phyloP scores from a whole-genome alignment of 2,888 invertebrate genomes.

The Polia nebulosa region DNA sequence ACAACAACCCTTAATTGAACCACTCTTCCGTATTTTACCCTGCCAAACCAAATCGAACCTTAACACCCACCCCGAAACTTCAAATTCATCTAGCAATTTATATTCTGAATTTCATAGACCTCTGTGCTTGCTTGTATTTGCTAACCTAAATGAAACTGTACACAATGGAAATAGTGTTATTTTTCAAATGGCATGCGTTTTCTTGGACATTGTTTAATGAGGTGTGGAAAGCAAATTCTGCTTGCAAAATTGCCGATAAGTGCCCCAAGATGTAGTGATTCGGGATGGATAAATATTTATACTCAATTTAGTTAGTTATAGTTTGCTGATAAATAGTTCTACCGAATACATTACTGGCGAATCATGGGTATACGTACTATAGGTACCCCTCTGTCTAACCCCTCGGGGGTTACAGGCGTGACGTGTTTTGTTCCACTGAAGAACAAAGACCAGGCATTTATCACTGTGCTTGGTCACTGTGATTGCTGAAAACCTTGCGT shows the following conservation, averaged over 20 bases:
- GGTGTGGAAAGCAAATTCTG: slow-evolving; percentile 18
- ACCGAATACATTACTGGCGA: too few relatives aligned
- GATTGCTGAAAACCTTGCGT: too few relatives aligned
- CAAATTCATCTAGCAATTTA: slow-evolving; percentile 17
- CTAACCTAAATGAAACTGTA: slow-evolving; percentile 6
- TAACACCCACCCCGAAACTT: accelerated
- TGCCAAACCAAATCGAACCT: slow-evolving; percentile 6
- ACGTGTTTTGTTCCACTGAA: neutral
- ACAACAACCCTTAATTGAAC: slow-evolving; percentile 7
- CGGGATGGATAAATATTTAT: slow-evolving; percentile 17
- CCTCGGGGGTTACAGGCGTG: too few relatives aligned
- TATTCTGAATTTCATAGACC: neutral
- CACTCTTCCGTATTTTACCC: neutral
- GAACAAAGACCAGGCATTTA: neutral
- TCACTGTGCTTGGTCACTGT: too few relatives aligned
- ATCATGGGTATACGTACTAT: too few relatives aligned
- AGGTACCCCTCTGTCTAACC: too few relatives aligned
- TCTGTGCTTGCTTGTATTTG: neutral
- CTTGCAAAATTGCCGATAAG: slow-evolving; percentile 24
- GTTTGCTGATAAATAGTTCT: slow-evolving; percentile 9
- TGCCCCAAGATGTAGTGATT: slow-evolving; percentile 18
- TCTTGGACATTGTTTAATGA: slow-evolving; percentile 38
- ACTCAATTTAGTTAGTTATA: slow-evolving; percentile 11
- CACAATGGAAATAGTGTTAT: neutral
- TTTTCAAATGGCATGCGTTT: slow-evolving; percentile 9